Base-by-base conservation (phyloP, 2,888 invertebrate genomes). In the Parnassius glacialis region DNA sequence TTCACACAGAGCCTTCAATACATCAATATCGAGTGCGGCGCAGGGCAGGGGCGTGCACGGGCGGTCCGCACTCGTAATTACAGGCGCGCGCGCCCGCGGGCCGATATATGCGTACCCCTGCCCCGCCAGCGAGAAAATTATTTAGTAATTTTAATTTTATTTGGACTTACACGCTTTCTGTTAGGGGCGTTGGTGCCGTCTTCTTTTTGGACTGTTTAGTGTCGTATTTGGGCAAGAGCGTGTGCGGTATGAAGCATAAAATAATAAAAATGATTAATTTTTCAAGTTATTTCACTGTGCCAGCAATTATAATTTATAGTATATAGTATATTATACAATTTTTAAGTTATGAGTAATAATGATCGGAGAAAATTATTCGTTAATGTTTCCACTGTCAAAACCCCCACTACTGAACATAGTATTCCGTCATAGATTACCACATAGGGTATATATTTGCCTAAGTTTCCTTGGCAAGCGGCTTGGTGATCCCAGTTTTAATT, bases 111-210 rank as follows among this genome's bases (percentile, higher is more conserved):
- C 75, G 76, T 78, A 74, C 81, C 81, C 82, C 80, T 79, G 77
- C 76, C 75, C 74, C 70, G 67, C 67, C 59, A 68, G 71, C 73
- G 72, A 70, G 85, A 84, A 86, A 85, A 90, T 90, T 89, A 90
- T 90, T 90, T 90, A 86, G 84, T 87, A 80, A 84, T 83, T 85
- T 87, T 87, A 81, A 81, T 86, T 86, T 88, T 88, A 86, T 87
- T 89, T 87, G 83, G 79, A 86, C 84, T 85, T 85, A 81, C 78
- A 73, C 74, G 72, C 74, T 78, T 74, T 76, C 71, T 70, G 74
- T 76, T 69, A 74, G 73, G 77, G 77, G 75, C 76, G 72, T 67
- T 51, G 64, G 65, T 13, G n/a, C 51, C 11, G 42, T 54, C 44
- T 59, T 72, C 69, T 72, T 75, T 74, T 74, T 72, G 70, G 62